phyloP scores from a whole-genome alignment of 37 sponge, comb jelly and placozoan genomes.

The Oscarella lobularis region DNA sequence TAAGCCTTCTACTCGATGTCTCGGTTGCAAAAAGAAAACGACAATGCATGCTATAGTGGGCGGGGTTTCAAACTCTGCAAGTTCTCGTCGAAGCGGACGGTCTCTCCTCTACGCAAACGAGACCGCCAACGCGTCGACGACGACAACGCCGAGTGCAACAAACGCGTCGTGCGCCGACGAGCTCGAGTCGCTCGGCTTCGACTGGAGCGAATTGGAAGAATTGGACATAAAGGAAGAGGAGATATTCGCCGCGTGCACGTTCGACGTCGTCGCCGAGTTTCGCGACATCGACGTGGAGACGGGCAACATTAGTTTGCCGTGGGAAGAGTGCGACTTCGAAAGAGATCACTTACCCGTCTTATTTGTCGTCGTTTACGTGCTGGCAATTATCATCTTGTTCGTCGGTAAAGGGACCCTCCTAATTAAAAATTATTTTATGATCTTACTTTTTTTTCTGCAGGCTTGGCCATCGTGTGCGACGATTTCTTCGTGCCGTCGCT shows the following conservation, averaged over 20 bases:
- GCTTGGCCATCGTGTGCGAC: constrained; percentile 77
- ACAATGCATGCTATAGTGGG: no score
- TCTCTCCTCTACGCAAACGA: no score
- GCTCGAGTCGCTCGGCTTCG: not conserved
- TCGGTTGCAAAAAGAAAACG: no score
- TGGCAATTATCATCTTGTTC: constrained; percentile 30
- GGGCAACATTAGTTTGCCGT: not conserved
- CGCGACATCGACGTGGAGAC: not conserved
- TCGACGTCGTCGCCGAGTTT: no score
- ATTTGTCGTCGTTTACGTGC: constrained; percentile 24
- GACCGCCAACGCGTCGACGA: no score
- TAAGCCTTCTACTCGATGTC: no score
- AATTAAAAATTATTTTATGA: no score
- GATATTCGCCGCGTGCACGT: constrained; percentile 2
- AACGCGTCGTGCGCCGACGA: no score
- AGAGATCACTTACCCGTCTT: constrained; percentile 12
- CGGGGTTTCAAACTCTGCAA: no score
- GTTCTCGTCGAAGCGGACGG: no score
- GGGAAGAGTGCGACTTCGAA: constrained; percentile 50
- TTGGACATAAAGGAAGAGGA: not conserved
- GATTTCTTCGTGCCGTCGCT: constrained; percentile 88
- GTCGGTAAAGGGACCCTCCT: no score
- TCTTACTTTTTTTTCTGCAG: constrained; percentile 4
- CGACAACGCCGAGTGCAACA: no score
- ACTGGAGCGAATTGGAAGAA: not conserved